phyloP scores from a whole-genome alignment of 2,113 vertebrate species.

The Myrmecobius fasciatus region DNA sequence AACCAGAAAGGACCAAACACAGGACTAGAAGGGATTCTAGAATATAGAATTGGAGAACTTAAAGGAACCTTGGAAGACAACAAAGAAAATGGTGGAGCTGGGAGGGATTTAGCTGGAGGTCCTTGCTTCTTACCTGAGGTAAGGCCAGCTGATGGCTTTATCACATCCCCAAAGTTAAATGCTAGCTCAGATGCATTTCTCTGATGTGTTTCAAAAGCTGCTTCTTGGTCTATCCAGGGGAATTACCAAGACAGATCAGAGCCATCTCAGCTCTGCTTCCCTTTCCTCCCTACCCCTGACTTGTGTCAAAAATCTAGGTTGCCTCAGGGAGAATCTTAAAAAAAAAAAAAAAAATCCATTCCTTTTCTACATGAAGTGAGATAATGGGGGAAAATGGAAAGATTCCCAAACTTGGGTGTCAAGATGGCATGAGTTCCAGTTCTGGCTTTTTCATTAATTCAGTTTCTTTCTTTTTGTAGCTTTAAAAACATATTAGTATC shows the following conservation, averaged over 20 bases:
- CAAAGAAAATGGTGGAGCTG: not conserved
- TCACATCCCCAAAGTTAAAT: not conserved
- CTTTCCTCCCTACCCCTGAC: not conserved
- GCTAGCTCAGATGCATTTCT: not conserved
- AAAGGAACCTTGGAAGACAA: not conserved
- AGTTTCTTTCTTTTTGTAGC: not conserved
- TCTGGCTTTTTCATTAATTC: not conserved
- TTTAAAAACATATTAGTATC: not conserved
- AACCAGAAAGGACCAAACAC: not conserved
- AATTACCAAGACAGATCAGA: not conserved
- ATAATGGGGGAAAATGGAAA: not conserved
- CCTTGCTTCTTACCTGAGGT: not conserved
- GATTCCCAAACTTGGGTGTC: not conserved
- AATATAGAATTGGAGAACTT: not conserved
- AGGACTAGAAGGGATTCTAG: not conserved
- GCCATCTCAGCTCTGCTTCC: not conserved
- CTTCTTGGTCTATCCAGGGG: not conserved
- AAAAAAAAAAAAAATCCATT: not conserved
- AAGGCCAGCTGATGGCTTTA: not conserved
- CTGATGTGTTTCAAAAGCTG: not conserved
- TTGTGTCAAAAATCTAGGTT: not conserved
- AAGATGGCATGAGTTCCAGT: not conserved
- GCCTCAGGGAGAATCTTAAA: not conserved
- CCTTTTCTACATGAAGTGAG: not conserved
- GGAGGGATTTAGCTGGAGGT: not conserved